Conservation (phyloP, 2,113 vertebrate species). For the Piprites chloris region DNA sequence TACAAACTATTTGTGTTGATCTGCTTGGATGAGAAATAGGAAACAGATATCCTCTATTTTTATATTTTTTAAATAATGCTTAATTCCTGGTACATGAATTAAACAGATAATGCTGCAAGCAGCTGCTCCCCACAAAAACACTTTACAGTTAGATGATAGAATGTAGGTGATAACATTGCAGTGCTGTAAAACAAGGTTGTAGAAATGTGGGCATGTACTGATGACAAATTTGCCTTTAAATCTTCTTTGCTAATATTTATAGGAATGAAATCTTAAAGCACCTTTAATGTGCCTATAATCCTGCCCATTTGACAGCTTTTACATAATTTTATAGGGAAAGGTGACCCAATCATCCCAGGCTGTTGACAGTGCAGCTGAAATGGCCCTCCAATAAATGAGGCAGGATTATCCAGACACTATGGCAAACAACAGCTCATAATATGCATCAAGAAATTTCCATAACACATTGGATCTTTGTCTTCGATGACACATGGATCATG, state of each 20-base stretch:
- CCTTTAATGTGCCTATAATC: conserved; percentile 76
- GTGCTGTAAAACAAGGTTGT: conserved; percentile 37
- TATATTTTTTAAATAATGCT: conserved; percentile 22
- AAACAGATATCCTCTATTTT: background rate
- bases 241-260: conserved; percentile 68
- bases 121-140: conserved; percentile 38
- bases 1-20: conserved; percentile 37
- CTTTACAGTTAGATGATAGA: conserved; percentile 48
- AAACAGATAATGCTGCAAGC: conserved; percentile 54
- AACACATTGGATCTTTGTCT: conserved; percentile 63
- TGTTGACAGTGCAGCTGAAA: conserved; percentile 77
- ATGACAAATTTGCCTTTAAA: conserved; percentile 65
- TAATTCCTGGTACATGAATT: conserved; percentile 23
- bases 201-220: conserved; percentile 37
- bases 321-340: conserved; percentile 86
- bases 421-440: conserved; percentile 78
- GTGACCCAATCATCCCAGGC: conserved; percentile 76
- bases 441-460: conserved; percentile 73
- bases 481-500: conserved; percentile 64
- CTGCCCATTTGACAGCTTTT: conserved; percentile 84
- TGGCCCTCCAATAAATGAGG: conserved; percentile 75
- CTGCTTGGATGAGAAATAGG: background rate
- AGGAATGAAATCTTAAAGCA: conserved; percentile 69
- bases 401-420: conserved; percentile 76
- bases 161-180: conserved; percentile 31